Conservation (phyloP, 2,888 invertebrate species). For the Candidula unifasciata region DNA sequence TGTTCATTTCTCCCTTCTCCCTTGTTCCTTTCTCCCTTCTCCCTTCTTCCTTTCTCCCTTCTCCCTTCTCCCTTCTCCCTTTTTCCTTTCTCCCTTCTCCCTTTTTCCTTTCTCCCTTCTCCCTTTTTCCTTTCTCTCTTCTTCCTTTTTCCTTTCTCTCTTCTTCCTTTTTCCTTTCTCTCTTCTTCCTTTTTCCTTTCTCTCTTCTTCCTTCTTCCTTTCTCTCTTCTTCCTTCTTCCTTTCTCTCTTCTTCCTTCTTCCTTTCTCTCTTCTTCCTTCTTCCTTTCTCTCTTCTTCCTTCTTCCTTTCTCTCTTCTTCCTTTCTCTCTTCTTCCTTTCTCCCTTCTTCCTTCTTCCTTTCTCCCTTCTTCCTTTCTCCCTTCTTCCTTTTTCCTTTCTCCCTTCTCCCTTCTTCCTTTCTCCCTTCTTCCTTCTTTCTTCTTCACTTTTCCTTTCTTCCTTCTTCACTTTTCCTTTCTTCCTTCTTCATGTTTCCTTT, state of each 20-base stretch:
- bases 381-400: not conserved
- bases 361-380: not conserved
- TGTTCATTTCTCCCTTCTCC: not conserved
- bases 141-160: not conserved
- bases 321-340: not conserved
- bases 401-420: not conserved
- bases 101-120: not conserved
- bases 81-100: not conserved
- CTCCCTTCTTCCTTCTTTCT: not conserved
- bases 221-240: not conserved
- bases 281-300: not conserved
- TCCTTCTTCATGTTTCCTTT: too few species aligned
- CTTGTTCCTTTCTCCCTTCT: conserved; percentile 7
- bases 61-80: not conserved
- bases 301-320: not conserved
- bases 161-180: not conserved
- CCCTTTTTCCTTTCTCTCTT: conserved; percentile 17
- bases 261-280: not conserved
- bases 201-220: not conserved
- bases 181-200: not conserved
- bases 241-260: not conserved
- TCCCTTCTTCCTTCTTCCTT: not conserved
- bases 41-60: conserved; percentile 6
- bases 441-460: not conserved
- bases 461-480: not conserved